phyloP scores from a whole-genome alignment of 2,888 invertebrate species.

The Sarcophaga rosellei region DNA sequence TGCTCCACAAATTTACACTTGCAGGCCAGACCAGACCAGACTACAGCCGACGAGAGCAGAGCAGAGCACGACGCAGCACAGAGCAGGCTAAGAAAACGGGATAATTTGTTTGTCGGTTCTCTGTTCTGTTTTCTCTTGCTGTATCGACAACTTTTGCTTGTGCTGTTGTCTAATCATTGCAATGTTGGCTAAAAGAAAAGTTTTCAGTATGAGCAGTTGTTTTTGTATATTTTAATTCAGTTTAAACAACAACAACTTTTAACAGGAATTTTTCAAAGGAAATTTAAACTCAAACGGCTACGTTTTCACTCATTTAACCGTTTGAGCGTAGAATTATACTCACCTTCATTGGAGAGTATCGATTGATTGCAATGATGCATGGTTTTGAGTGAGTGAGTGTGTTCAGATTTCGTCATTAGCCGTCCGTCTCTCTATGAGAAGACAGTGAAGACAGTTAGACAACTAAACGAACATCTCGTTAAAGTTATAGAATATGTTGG shows the following conservation, averaged over 20 bases:
- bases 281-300: conserved; percentile 9
- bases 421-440: conserved; percentile 26
- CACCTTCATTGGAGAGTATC: not conserved
- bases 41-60: not conserved
- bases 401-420: not conserved
- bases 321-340: conserved; percentile 13
- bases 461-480: conserved; percentile 40
- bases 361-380: conserved; percentile 10
- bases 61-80: not conserved
- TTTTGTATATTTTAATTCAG: conserved; percentile 4
- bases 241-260: conserved; percentile 44
- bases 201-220: conserved; percentile 14
- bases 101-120: not conserved
- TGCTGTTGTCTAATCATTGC: not conserved
- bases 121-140: not conserved
- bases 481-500: conserved; percentile 27
- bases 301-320: conserved; percentile 20
- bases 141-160: not conserved
- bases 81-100: conserved; percentile 44
- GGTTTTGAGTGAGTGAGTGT: not conserved
- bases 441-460: conserved; percentile 25
- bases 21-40: not conserved
- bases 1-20: conserved; percentile 62
- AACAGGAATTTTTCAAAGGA: conserved; percentile 54
- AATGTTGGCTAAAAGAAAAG: conserved; percentile 24